Percentiles rank a stretch among this genome's conserved stretches.
These are phyloP conservation scores for Xylocopa sonorina DNA, from an alignment of 1,140 invertebrate genomes.

Conservation along the genomic window DNA sequence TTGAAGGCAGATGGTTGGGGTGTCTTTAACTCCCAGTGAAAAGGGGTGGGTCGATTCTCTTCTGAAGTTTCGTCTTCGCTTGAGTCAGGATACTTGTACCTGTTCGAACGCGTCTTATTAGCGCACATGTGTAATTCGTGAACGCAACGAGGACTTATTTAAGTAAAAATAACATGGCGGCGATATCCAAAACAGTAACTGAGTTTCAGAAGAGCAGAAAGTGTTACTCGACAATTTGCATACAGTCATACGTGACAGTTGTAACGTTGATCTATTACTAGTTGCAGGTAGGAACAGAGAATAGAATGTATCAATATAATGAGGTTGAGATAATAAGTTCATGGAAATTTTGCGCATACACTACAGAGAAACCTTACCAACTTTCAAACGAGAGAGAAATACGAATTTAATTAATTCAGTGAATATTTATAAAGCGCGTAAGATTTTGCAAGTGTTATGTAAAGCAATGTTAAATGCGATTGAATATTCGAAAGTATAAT, in stretches of 20 bases:
- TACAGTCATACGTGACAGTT: background rate
- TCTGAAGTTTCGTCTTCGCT: conserved; percentile 53
- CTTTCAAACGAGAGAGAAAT: background rate
- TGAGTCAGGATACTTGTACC: conserved; percentile 58
- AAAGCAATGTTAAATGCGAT: background rate
- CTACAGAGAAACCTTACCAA: background rate
- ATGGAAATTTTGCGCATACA: background rate
- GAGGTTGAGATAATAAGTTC: background rate
- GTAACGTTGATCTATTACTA: background rate
- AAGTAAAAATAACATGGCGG: background rate
- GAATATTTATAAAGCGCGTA: background rate
- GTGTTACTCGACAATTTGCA: conserved; percentile 3
- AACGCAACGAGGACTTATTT: background rate
- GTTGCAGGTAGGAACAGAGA: background rate
- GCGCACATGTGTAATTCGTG: too few relatives aligned
- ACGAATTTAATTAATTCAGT: background rate
- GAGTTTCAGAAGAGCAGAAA: conserved; percentile 2
- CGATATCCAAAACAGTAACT: background rate
- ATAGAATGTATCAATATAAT: background rate
- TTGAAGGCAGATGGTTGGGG: conserved; percentile 75
- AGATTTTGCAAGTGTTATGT: background rate
- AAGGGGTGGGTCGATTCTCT: conserved; percentile 69
- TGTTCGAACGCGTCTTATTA: too few relatives aligned
- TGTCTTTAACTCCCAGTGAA: conserved; percentile 74
- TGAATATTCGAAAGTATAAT: background rate